Evolutionary conservation across 2,888 invertebrate species (phyloP).

Genomic region (Aspidiotus destructor): DNA sequence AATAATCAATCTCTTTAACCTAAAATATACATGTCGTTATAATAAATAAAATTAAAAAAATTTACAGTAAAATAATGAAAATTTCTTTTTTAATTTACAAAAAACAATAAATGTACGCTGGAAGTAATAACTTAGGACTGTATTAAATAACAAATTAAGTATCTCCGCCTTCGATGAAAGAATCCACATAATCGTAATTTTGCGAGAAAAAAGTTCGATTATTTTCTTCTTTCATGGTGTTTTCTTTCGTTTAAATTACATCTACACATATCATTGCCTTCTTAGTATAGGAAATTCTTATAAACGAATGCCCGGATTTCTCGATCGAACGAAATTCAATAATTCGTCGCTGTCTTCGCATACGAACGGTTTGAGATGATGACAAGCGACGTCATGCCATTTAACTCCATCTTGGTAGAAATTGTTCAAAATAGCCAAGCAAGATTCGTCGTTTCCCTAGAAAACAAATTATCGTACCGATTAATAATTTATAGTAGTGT

Average conservation of each 20-base stretch:
- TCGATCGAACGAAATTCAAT: slow-evolving; percentile 78
- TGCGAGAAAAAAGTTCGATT: too few relatives aligned
- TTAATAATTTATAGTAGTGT: too few relatives aligned
- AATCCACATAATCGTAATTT: too few relatives aligned
- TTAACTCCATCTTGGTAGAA: slow-evolving; percentile 81
- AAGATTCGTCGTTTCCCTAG: slow-evolving; percentile 82
- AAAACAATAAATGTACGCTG: neutral
- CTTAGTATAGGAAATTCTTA: slow-evolving; percentile 42
- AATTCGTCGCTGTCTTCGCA: slow-evolving; percentile 86
- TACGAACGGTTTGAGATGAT: slow-evolving; percentile 76
- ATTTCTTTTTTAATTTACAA: neutral
- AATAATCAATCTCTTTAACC: neutral
- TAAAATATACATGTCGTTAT: slow-evolving; percentile 2
- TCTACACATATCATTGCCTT: too few relatives aligned
- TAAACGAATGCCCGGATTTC: slow-evolving; percentile 74
- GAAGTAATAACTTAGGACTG: too few relatives aligned
- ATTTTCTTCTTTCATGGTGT: neutral
- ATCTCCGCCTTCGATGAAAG: too few relatives aligned
- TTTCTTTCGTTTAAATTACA: neutral
- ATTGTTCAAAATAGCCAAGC: slow-evolving; percentile 78
- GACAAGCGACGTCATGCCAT: slow-evolving; percentile 81
- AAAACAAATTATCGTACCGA: slow-evolving; percentile 35
- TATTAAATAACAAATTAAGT: too few relatives aligned
- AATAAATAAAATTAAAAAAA: neutral
- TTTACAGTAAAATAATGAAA: slow-evolving; percentile 2